Evolutionary conservation across 2,797 vertebrate genomes (phyloP).

Genomic region (Glyptemys insculpta): DNA sequence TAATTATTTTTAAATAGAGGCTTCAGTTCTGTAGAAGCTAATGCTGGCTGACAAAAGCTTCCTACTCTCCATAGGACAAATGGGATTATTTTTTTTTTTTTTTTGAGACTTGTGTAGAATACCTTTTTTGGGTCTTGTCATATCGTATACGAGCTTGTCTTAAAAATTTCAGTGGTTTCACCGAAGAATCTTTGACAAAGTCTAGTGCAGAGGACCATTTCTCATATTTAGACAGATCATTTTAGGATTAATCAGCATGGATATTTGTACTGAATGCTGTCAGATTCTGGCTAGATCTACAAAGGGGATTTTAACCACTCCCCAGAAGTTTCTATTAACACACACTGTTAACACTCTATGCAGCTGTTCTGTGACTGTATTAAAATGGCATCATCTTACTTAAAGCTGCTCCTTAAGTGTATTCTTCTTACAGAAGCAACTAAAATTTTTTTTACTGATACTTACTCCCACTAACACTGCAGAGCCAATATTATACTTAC

Average conservation of each 20-base stretch:
- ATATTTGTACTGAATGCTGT: not conserved
- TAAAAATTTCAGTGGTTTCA: not conserved
- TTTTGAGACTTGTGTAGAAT: not conserved
- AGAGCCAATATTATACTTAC: not conserved
- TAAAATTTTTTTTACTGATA: not conserved
- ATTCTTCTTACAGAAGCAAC: not conserved
- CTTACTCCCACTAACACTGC: not conserved
- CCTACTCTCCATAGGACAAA: not conserved
- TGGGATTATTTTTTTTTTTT: accelerated
- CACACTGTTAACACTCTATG: not conserved
- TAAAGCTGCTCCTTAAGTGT: not conserved
- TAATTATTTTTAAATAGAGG: not conserved
- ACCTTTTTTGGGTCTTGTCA: not conserved
- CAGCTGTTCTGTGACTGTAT: not conserved
- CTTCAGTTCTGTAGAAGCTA: not conserved
- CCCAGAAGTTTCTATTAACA: not conserved
- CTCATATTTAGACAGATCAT: not conserved
- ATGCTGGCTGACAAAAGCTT: not conserved
- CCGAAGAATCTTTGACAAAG: not conserved
- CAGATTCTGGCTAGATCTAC: not conserved
- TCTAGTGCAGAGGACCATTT: not conserved
- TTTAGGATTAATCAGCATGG: not conserved
- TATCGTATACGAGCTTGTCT: not conserved
- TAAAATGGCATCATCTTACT: not conserved
- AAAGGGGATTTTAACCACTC: not conserved